Conservation (phyloP, 2,113 vertebrate species). For the Pituophis catenifer region DNA sequence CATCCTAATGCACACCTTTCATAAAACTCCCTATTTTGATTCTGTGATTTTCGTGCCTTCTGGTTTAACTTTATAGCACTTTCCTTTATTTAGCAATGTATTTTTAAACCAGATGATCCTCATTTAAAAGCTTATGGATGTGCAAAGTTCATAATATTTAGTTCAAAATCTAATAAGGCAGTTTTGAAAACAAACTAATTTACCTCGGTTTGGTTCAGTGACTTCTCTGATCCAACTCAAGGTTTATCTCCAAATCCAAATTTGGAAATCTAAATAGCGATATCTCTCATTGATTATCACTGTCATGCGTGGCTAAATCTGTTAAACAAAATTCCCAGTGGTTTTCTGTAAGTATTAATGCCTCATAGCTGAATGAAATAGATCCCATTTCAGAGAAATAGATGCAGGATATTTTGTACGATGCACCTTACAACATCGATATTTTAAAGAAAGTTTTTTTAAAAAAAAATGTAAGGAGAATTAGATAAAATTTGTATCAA, state of each 20-base stretch:
- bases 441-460: neutral
- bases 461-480: neutral
- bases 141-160: neutral
- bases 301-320: neutral
- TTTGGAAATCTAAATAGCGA: neutral
- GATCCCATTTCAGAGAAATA: neutral
- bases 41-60: neutral
- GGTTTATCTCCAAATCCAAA: neutral
- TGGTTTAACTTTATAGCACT: neutral
- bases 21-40: neutral
- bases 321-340: neutral
- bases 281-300: neutral
- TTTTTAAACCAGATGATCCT: neutral
- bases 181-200: neutral
- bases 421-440: neutral
- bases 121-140: neutral
- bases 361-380: neutral
- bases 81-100: neutral
- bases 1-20: neutral
- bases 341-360: neutral
- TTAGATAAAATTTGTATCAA: neutral
- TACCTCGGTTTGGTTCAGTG: neutral
- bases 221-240: neutral
- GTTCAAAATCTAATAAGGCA: neutral
- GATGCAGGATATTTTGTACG: neutral